A percentile compares a stretch with the other conserved stretches of the same genome.
Conservation (phyloP, 2,113 vertebrate genomes). For the Turnix velox region DNA sequence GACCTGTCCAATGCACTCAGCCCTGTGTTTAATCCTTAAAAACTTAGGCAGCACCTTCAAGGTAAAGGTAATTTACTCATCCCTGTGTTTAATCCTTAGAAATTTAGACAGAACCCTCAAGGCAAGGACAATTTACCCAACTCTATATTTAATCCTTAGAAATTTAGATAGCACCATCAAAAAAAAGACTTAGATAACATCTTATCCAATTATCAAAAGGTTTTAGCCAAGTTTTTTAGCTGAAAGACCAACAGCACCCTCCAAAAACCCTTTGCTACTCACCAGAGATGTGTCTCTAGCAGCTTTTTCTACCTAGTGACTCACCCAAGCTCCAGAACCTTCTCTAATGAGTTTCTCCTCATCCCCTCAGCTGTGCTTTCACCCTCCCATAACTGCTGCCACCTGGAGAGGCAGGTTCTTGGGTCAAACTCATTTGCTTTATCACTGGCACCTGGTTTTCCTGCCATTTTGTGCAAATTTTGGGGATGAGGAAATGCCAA, state of each 20-base stretch:
- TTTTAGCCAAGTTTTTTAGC: not conserved
- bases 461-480: accelerated
- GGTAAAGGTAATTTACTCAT: not conserved
- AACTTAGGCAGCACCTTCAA: not conserved
- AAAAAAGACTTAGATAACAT: too few relatives aligned
- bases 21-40: too few relatives aligned
- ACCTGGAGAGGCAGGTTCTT: not conserved
- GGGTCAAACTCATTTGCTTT: not conserved
- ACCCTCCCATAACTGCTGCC: accelerated
- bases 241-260: accelerated
- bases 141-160: too few relatives aligned
- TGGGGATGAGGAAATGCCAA: not conserved
- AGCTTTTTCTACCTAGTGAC: not conserved
- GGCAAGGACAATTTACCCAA: too few relatives aligned
- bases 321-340: too few relatives aligned
- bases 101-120: too few relatives aligned
- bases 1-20: not conserved
- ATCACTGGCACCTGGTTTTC: accelerated
- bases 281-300: accelerated
- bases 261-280: accelerated
- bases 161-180: too few relatives aligned
- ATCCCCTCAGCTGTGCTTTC: not conserved
- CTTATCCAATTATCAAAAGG: not conserved
- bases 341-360: not conserved
- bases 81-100: too few relatives aligned